A percentile compares a stretch with the other conserved stretches of the same genome.
phyloP scores from a whole-genome alignment of 1,140 invertebrate species.

The Subanguina moxae region DNA sequence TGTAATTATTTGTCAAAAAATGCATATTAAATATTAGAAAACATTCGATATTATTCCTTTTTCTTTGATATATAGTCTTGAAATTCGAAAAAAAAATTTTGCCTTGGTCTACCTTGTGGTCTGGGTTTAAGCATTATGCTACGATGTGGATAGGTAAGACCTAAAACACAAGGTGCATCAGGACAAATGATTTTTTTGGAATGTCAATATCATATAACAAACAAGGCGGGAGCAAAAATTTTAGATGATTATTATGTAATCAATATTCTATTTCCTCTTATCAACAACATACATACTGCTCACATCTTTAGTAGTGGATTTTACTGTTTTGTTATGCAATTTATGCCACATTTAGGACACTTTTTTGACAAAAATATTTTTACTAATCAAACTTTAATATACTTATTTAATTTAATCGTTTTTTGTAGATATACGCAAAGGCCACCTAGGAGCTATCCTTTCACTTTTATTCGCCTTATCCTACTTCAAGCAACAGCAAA shows the following conservation, averaged over 20 bases:
- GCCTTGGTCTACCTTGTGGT: no score
- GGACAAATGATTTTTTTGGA: background rate
- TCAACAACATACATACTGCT: background rate
- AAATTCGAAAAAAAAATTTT: no score
- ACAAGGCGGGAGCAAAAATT: background rate
- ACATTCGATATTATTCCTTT: background rate
- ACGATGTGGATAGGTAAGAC: background rate
- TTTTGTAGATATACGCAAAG: constrained; percentile 33
- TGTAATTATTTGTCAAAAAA: no score
- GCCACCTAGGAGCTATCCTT: constrained; percentile 31
- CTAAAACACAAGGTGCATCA: background rate
- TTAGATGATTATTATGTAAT: no score
- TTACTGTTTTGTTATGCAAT: background rate
- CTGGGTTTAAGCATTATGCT: background rate
- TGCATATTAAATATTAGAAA: no score
- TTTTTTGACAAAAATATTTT: background rate
- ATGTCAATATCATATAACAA: background rate
- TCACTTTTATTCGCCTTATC: constrained; percentile 23
- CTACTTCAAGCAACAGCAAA: constrained; percentile 26
- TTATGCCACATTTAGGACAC: background rate
- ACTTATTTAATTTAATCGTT: constrained; percentile 8
- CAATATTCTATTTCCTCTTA: background rate
- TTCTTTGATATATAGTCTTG: background rate
- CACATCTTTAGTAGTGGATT: background rate
- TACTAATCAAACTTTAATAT: background rate